phyloP scores from a whole-genome alignment of 2,113 vertebrate genomes.

The Smithornis capensis region DNA sequence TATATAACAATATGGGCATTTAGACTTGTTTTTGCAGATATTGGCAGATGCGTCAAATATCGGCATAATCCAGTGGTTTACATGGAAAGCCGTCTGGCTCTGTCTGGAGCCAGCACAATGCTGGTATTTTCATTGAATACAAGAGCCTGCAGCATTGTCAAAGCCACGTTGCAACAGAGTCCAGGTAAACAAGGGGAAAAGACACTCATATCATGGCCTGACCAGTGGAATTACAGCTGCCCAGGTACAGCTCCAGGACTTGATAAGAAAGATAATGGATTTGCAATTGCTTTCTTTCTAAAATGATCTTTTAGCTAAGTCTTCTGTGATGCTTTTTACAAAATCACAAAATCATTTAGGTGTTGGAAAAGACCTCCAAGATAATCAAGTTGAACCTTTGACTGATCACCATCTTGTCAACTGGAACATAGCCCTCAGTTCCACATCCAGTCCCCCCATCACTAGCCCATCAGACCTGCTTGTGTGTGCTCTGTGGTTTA shows the following conservation, averaged over 20 bases:
- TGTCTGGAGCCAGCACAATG: conserved; percentile 36
- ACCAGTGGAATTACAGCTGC: not conserved
- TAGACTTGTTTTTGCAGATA: conserved; percentile 60
- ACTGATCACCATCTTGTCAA: not conserved
- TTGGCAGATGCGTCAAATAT: conserved; percentile 52
- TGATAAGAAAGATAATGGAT: not conserved
- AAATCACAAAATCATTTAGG: not conserved
- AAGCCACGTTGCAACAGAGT: not conserved
- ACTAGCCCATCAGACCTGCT: not conserved
- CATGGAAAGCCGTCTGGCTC: conserved; percentile 21
- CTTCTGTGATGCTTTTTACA: not conserved
- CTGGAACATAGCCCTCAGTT: not conserved
- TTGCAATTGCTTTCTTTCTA: not conserved
- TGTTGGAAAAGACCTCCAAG: not conserved
- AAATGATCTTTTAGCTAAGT: not conserved
- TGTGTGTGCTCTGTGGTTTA: not conserved
- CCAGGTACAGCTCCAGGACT: not conserved
- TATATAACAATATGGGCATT: conserved; percentile 42
- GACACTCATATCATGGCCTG: not conserved
- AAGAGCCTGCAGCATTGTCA: not conserved
- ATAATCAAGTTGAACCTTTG: not conserved
- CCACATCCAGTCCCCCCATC: not conserved
- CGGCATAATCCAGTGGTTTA: conserved; percentile 54
- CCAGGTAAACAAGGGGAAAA: conserved; percentile 20
- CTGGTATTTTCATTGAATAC: not conserved